A percentile compares a stretch with the other conserved stretches of the same genome.
These are phyloP conservation scores for Pipistrellus pygmaeus DNA, from an alignment of 2,797 vertebrate genomes.

Conservation along the genomic window DNA sequence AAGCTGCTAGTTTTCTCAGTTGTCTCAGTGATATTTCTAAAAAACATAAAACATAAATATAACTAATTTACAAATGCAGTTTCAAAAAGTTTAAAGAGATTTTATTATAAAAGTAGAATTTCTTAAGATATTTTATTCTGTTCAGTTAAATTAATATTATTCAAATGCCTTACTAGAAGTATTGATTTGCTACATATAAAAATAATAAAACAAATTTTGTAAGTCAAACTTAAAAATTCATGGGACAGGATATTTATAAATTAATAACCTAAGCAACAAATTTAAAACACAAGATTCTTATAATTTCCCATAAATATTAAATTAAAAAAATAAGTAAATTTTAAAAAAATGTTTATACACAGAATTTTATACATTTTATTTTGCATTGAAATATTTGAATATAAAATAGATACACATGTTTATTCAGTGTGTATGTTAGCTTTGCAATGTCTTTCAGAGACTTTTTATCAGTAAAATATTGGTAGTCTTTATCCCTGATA, in stretches of 20 bases:
- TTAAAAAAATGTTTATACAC: neutral
- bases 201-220: neutral
- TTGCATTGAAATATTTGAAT: neutral
- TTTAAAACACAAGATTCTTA: neutral
- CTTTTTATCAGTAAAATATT: neutral
- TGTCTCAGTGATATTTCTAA: neutral
- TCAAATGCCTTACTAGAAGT: neutral
- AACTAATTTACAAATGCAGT: constrained; percentile 1
- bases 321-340: neutral
- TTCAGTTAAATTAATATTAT: neutral
- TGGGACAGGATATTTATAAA: neutral
- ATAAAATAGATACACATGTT: neutral
- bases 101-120: neutral
- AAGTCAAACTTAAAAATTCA: neutral
- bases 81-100: neutral
- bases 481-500: neutral
- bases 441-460: neutral
- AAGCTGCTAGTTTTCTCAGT: neutral
- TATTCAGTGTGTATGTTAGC: neutral
- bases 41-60: neutral
- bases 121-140: neutral
- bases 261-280: neutral
- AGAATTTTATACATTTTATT: neutral
- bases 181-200: neutral
- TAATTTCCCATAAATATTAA: neutral